These are phyloP conservation scores for Megaceryle maxima DNA, from an alignment of 2,113 vertebrate genomes.

Conservation along the genomic window DNA sequence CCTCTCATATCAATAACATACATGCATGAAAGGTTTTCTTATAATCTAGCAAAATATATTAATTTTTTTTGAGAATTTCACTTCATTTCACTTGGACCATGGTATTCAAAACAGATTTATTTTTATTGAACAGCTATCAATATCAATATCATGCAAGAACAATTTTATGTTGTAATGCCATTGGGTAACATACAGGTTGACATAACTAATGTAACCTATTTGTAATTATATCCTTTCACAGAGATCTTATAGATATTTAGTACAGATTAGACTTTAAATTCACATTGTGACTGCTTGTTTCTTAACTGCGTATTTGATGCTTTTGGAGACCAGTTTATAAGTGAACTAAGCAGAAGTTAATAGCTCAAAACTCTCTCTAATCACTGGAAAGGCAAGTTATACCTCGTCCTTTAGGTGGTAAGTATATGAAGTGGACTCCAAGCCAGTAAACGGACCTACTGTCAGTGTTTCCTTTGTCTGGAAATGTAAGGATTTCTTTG, in stretches of 20 bases:
- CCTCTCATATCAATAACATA: neutral
- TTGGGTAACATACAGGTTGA: neutral
- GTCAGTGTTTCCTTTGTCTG: neutral
- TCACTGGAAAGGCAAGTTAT: neutral
- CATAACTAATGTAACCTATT: neutral
- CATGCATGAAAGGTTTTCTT: neutral
- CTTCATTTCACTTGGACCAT: neutral
- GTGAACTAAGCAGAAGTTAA: neutral
- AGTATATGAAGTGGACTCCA: neutral
- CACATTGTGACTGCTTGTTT: neutral
- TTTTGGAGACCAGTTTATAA: neutral
- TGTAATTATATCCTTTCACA: neutral
- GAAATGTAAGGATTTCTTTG: neutral
- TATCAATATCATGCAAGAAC: neutral
- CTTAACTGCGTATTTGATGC: neutral
- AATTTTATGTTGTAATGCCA: neutral
- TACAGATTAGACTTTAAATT: neutral
- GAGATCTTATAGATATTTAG: neutral
- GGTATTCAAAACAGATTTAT: neutral
- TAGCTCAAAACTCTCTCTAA: neutral
- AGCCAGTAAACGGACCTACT: neutral
- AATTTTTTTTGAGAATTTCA: neutral
- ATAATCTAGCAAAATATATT: neutral
- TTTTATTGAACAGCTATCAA: neutral
- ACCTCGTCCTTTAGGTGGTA: neutral